Evolutionary conservation across 2,113 vertebrate genomes (phyloP).

Genomic region (Nesogale talazaci): DNA sequence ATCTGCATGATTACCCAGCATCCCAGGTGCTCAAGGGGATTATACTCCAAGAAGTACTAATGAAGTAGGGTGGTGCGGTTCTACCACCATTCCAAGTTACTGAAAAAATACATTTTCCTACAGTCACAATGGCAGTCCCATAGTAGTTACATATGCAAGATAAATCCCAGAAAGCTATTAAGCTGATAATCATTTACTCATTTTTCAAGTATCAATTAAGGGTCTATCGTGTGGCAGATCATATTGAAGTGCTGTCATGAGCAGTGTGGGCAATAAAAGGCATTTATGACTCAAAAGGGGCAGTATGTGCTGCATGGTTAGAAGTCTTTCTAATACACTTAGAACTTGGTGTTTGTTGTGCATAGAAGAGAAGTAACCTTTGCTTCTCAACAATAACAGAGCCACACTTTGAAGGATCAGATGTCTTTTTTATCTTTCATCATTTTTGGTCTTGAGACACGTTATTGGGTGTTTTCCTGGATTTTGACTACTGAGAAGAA

Average conservation of each 20-base stretch:
- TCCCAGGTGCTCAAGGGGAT: accelerated
- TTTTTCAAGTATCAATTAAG: not conserved
- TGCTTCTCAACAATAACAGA: not conserved
- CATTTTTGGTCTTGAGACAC: not conserved
- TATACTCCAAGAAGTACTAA: not conserved
- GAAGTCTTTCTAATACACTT: not conserved
- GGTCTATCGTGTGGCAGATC: not conserved
- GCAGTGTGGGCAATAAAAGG: not conserved
- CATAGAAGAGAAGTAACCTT: not conserved
- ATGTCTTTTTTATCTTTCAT: not conserved
- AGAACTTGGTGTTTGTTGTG: not conserved
- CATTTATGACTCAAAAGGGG: accelerated
- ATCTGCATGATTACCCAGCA: not conserved
- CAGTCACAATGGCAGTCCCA: not conserved
- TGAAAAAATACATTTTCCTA: not conserved
- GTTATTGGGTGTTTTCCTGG: not conserved
- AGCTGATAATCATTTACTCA: not conserved
- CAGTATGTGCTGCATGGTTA: not conserved
- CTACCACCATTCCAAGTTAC: not conserved
- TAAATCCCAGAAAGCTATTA: not conserved
- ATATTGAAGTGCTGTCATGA: not conserved
- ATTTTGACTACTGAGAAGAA: not conserved
- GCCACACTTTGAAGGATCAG: not conserved
- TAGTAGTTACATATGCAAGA: not conserved
- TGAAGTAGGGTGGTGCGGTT: not conserved